Evolutionary conservation across 2,113 vertebrate species (phyloP), one percentile per base, ranked within the genome.

Genomic region (Mirounga angustirostris): DNA sequence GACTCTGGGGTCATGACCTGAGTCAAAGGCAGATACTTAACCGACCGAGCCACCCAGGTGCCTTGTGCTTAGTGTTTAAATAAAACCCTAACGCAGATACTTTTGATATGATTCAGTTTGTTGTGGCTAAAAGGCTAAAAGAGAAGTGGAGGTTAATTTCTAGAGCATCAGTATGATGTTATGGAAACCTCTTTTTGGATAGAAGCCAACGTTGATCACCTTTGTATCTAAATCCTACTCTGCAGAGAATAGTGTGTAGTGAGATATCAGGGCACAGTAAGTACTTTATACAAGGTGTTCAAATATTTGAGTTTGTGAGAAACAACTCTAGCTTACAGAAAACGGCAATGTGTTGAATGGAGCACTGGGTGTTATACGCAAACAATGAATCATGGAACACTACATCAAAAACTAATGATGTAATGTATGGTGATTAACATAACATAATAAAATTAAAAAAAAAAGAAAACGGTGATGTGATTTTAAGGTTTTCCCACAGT

Each of bases 71-170:
- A 80, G 63, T 26, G 56, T 85, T 59, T 89, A 97, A 92, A 79
- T 92, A 65, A 92, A 95, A 92, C 63, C 24, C 16, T 84, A 78
- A 95, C 81, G 28, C 52, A 91, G n/a, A 76, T 83, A 73, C 46
- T 95, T 93, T 56, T 16, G 40, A 30, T 89, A 28, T 54, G 58
- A 86, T 74, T 89, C 73, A 80, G 12, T 95, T 91, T 93, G 54
- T 73, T 93, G 15, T 15, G 56, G 40, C 12, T 92, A 74, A 95
- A 91, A 61, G 91, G 33, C 33, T 86, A 56, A 78, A 78, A 82
- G 89, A 83, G 61, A 43, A 95, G 56, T 82, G n/a, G 19, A 65
- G 88, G 73, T 97, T 92, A 83, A 78, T 85, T 84, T 84, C 63
- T 78, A 73, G 67, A 93, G 50, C n/a, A 78, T 87, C 10, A 8